phyloP scores from a whole-genome alignment of 2,888 invertebrate genomes.

The Amphiduros pacificus region DNA sequence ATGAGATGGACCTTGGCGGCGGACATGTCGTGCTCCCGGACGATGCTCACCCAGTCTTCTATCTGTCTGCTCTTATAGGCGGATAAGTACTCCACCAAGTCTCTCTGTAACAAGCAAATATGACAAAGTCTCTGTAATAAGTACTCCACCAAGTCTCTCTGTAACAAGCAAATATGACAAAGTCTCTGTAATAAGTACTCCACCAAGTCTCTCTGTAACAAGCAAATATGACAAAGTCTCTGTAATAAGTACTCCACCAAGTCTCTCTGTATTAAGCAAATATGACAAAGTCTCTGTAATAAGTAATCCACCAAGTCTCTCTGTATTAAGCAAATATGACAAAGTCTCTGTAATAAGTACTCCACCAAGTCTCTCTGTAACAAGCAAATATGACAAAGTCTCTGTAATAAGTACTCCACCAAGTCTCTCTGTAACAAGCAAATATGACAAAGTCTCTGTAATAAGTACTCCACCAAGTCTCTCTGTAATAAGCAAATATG shows the following conservation, averaged over 20 bases:
- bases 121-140: too few relatives aligned
- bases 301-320: constrained; percentile 86
- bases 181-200: constrained; percentile 78
- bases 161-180: too few relatives aligned
- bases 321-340: too few relatives aligned
- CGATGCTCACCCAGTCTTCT: constrained; percentile 73
- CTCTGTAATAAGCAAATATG: too few relatives aligned
- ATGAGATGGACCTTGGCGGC: constrained; percentile 84
- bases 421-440: constrained; percentile 82
- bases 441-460: too few relatives aligned
- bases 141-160: constrained; percentile 76
- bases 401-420: constrained; percentile 81
- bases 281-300: too few relatives aligned
- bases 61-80: constrained; percentile 71
- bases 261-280: too few relatives aligned
- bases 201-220: constrained; percentile 73
- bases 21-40: constrained; percentile 81
- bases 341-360: too few relatives aligned
- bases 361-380: constrained; percentile 82
- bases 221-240: too few relatives aligned
- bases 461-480: constrained; percentile 84
- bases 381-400: too few relatives aligned
- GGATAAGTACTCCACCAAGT: constrained; percentile 75
- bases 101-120: too few relatives aligned
- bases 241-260: constrained; percentile 77